Conservation (phyloP, 2,797 vertebrate genomes). For the Dallia pectoralis region DNA sequence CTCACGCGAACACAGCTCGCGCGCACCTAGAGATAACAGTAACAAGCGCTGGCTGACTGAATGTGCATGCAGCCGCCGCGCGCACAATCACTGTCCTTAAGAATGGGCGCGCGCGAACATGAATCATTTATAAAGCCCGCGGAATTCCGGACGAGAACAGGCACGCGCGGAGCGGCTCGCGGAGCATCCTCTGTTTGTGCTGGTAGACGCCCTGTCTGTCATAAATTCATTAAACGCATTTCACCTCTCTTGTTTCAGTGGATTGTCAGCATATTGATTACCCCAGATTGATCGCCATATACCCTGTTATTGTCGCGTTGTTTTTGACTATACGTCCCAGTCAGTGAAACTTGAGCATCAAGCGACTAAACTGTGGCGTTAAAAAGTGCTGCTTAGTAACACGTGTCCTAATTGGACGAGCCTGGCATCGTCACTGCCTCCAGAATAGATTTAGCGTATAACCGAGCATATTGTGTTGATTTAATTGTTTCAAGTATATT, state of each 20-base stretch:
- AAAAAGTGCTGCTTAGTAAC: slow-evolving; percentile 69
- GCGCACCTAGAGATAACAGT: slow-evolving; percentile 47
- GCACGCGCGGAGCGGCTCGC: slow-evolving; percentile 48
- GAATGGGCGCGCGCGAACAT: slow-evolving; percentile 60
- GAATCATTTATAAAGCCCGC: slow-evolving; percentile 68
- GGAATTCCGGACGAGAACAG: slow-evolving; percentile 58
- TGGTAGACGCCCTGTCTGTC: slow-evolving; percentile 33
- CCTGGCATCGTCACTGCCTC: slow-evolving; percentile 74
- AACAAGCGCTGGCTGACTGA: slow-evolving; percentile 40
- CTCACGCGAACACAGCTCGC: slow-evolving; percentile 24
- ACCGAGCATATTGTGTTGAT: slow-evolving; percentile 3
- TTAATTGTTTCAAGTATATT: not conserved
- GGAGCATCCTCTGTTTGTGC: slow-evolving; percentile 55
- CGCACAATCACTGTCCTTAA: slow-evolving; percentile 62
- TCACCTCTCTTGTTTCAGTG: slow-evolving; percentile 58
- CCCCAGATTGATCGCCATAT: too few species aligned
- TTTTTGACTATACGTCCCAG: slow-evolving; percentile 51
- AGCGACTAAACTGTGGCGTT: slow-evolving; percentile 69
- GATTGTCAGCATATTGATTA: slow-evolving; percentile 58
- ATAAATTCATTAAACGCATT: slow-evolving; percentile 27
- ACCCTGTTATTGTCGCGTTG: slow-evolving; percentile 37
- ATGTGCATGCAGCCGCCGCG: slow-evolving; percentile 14
- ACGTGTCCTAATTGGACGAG: slow-evolving; percentile 65
- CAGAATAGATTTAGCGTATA: slow-evolving; percentile 61
- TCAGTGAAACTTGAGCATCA: slow-evolving; percentile 56